phyloP scores from a whole-genome alignment of 2,888 invertebrate species.

The Agrotis clavis region DNA sequence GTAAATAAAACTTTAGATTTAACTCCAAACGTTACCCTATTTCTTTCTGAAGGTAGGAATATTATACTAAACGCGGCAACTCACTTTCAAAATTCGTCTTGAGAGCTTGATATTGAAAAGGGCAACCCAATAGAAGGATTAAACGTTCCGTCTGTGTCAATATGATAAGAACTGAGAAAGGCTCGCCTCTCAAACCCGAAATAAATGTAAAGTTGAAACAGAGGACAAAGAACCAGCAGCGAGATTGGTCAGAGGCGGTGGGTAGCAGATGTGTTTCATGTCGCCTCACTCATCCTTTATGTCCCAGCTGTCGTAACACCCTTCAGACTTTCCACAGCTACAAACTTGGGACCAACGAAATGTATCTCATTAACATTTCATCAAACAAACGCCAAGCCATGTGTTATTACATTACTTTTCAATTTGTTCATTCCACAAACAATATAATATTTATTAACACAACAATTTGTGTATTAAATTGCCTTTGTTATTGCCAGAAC shows the following conservation, averaged over 20 bases:
- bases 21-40: not conserved
- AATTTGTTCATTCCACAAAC: conserved; percentile 10
- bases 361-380: conserved; percentile 53
- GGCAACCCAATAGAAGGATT: conserved; percentile 83
- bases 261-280: conserved; percentile 75
- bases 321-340: conserved; percentile 47
- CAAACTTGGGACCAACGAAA: conserved; percentile 44
- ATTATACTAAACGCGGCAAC: conserved; percentile 50
- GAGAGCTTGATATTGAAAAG: conserved; percentile 76
- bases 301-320: conserved; percentile 67
- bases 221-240: conserved; percentile 77
- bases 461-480: conserved; percentile 49
- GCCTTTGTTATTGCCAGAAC: conserved; percentile 59
- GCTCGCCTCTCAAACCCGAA: conserved; percentile 67
- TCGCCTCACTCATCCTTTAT: conserved; percentile 70
- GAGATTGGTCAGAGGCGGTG: conserved; percentile 81
- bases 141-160: conserved; percentile 84
- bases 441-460: conserved; percentile 23
- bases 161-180: conserved; percentile 86
- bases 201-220: conserved; percentile 85
- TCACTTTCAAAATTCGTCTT: conserved; percentile 63
- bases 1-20: not conserved
- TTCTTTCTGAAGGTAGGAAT: conserved; percentile 10
- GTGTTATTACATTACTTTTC: conserved; percentile 26
- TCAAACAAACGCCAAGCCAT: conserved; percentile 37